Base-by-base conservation (phyloP, 2,888 invertebrate species). In the Sphaerophoria taeniata region DNA sequence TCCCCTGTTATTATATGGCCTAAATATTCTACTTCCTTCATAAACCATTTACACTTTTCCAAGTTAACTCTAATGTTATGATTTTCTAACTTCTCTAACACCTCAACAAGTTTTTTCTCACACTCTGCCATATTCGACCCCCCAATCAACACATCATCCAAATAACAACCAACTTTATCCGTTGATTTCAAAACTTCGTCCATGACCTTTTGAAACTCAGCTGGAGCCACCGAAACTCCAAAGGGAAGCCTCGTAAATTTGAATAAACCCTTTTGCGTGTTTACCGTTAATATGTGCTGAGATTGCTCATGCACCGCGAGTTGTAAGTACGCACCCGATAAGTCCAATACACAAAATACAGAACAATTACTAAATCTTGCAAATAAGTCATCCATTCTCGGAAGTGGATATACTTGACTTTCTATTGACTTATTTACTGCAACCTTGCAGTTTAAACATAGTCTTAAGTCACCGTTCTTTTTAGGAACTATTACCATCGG, bases 181-280 rank as follows among this genome's bases (percentile, higher is more conserved):
- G n/a, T 47, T 47, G 45, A 47, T 47, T 47, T 47, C n/a, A 47
- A 47, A 47, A 47, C 12, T 47, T 47, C 47, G 39, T 74, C 65
- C 58, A 79, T 80, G 2, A 76, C 70, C 11, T 65, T 49, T n/a
- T 80, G 73, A 7, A 85, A 80, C 39, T 73, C 77, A 49, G 67
- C 79, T 1, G 78, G 79, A 34, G 76, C 73, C 24, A 75, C 75
- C 6, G 77, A 24, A n/a, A 84, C 79, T 2, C 78, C 83, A 72
- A 77, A 77, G 12, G 65, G 82, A 33, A 70, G 58, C 16, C 70
- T 70, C 2, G 71, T 71, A 71, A 36, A 71, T 36, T 31, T 71
- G 12, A 24, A 71, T 56, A 71, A 47, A 16, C 47, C 58, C n/a
- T 58, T 47, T n/a, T 33, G 55, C 9, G 34, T 56, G 45, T 58